These are phyloP conservation scores for Leptogaster cylindrica DNA, from an alignment of 2,888 invertebrate species.

Conservation along the genomic window DNA sequence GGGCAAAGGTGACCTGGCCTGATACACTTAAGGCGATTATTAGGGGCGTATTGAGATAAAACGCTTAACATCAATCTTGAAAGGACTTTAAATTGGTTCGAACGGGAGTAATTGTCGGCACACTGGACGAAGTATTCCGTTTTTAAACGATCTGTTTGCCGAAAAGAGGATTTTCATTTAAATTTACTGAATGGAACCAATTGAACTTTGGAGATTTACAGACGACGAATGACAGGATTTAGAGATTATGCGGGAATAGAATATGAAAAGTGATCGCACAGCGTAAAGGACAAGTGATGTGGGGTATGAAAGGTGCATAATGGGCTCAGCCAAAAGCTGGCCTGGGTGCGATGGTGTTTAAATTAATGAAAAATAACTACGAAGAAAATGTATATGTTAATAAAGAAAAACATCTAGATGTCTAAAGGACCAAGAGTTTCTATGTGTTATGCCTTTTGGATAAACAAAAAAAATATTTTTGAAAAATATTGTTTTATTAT, in stretches of 20 bases:
- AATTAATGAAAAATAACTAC: too few relatives aligned
- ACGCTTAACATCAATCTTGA: conserved; percentile 12
- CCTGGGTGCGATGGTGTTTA: too few relatives aligned
- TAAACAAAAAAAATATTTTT: too few relatives aligned
- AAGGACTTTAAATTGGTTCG: conserved; percentile 36
- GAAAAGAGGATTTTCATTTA: conserved; percentile 33
- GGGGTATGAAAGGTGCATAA: too few relatives aligned
- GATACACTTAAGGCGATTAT: conserved; percentile 47
- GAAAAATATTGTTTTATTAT: too few relatives aligned
- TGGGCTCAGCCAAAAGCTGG: too few relatives aligned
- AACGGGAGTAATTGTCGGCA: background rate
- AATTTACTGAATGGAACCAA: background rate
- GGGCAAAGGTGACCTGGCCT: conserved; percentile 43
- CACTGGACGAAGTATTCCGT: background rate
- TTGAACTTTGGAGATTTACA: conserved; percentile 16
- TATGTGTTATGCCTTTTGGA: too few relatives aligned
- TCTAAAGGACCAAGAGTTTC: too few relatives aligned
- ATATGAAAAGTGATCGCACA: conserved; percentile 11
- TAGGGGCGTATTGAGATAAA: conserved; percentile 37
- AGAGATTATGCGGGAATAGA: conserved; percentile 24
- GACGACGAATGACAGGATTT: conserved; percentile 30
- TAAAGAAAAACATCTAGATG: too few relatives aligned
- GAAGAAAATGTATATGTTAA: too few relatives aligned
- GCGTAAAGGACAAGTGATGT: too few relatives aligned
- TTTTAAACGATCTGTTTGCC: conserved; percentile 19